Evolutionary conservation across 2,113 vertebrate genomes (phyloP), one percentile per base, ranked within the genome.

Genomic region (Phyllostomus discolor): DNA sequence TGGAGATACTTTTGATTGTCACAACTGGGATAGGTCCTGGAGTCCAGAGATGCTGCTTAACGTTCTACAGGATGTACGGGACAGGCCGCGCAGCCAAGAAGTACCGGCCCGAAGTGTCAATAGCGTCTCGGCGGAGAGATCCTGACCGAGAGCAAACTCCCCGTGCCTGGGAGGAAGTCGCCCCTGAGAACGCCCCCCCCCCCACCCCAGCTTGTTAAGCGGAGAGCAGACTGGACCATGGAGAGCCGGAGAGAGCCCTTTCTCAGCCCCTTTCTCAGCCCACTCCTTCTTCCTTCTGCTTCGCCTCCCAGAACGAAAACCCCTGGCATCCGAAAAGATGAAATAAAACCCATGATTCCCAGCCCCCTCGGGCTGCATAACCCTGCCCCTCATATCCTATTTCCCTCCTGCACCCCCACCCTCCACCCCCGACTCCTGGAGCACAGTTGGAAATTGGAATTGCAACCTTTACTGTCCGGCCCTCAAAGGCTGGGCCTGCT

Each of bases 381-480:
- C 75, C 97, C 97, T 97, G 97, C 97, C 96, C 85, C 93, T 97
- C 96, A 96, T 82, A 86, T 97, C 96, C 93, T 94, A 94, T 98
- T 97, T 96, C 97, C 66, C 94, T 89, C 50, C 79, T 59, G 90
- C 88, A 88, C 62, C 48, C 57, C 57, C 57, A 88, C 62, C 57
- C 59, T 24, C 59, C 3, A 26, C 69, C 80, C 72, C 92, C 75
- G 85, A 17, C 78, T 96, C 96, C 94, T 79, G 86, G 70, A 96
- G 35, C 96, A 82, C 95, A 97, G 97, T 95, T 97, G 95, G 94
- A 98, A 95, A 96, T 94, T 94, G 3, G 31, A 97, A 94, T 95
- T 94, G 66, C 90, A 92, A 22, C 87, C 95, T 97, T 97, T 91
- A 95, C 93, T 97, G 95, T 96, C 95, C 82, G 35, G 95, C 78